Percentiles rank a stretch among this genome's conserved stretches.
phyloP scores from a whole-genome alignment of 2,113 vertebrate genomes.

The Noturus placidus region DNA sequence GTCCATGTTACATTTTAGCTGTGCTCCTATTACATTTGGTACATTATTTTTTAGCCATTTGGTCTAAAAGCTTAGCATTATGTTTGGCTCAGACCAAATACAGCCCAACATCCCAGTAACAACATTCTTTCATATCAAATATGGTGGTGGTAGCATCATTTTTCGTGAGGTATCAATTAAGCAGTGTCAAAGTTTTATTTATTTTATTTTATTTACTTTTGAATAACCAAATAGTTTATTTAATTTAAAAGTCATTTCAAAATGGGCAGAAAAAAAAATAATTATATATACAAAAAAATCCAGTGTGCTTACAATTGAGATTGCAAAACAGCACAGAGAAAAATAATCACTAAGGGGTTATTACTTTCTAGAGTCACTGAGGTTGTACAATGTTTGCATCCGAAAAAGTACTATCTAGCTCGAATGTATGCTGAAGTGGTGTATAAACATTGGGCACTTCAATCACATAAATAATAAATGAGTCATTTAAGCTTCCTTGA shows the following conservation, averaged over 20 bases:
- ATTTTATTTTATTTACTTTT: not conserved
- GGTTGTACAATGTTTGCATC: not conserved
- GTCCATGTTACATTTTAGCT: not conserved
- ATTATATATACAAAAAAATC: too few species aligned
- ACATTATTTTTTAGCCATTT: not conserved
- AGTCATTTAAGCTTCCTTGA: not conserved
- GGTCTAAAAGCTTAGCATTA: not conserved
- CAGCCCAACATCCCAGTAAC: not conserved
- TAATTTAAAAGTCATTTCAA: not conserved
- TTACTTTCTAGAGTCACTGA: too few species aligned
- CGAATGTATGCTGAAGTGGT: not conserved
- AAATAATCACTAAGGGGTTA: not conserved
- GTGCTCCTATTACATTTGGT: not conserved
- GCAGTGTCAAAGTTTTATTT: not conserved
- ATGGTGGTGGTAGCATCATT: too few species aligned
- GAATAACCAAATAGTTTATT: too few species aligned
- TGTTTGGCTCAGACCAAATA: not conserved
- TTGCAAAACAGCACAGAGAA: not conserved
- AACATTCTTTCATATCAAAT: not conserved
- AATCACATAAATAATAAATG: not conserved
- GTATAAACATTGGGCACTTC: not conserved
- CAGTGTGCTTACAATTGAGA: not conserved
- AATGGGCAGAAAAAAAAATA: not conserved
- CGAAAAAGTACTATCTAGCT: not conserved
- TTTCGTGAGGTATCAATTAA: not conserved